These are phyloP conservation scores for Cataglyphis livida DNA, from an alignment of 2,888 invertebrate genomes.

Conservation along the genomic window DNA sequence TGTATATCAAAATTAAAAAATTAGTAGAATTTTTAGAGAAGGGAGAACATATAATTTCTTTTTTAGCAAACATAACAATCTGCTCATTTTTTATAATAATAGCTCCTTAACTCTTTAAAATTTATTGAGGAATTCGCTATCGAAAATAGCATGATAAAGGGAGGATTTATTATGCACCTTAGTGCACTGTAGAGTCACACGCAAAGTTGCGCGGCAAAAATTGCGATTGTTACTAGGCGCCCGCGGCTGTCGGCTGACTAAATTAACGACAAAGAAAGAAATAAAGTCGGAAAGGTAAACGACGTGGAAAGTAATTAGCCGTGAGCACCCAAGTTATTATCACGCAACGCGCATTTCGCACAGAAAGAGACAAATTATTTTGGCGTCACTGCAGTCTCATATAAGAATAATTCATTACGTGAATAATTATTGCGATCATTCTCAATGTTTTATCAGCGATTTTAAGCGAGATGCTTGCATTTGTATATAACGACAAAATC, in stretches of 20 bases:
- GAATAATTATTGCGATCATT: conserved; percentile 9
- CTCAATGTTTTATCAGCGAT: neutral
- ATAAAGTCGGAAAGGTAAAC: conserved; percentile 55
- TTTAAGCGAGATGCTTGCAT: neutral
- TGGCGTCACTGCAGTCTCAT: conserved; percentile 4
- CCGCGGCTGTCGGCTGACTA: conserved; percentile 22
- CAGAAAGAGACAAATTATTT: conserved; percentile 29
- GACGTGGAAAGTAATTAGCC: conserved; percentile 65
- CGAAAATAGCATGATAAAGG: conserved; percentile 3
- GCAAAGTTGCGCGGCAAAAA: conserved; percentile 48
- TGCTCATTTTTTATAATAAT: neutral
- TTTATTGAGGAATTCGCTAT: neutral
- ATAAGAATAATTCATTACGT: conserved; percentile 23
- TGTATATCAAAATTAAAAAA: neutral
- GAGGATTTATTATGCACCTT: conserved; percentile 35
- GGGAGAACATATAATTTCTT: neutral
- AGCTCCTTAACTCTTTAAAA: neutral
- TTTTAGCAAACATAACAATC: neutral
- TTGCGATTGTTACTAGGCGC: conserved; percentile 58
- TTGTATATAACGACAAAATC: neutral
- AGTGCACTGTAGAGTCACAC: neutral
- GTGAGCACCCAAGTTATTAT: conserved; percentile 54
- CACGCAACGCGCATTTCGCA: conserved; percentile 27
- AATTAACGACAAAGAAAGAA: conserved; percentile 60
- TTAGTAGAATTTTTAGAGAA: neutral